A percentile compares a stretch with the other conserved stretches of the same genome.
phyloP scores from a whole-genome alignment of 1,140 invertebrate genomes.

The Drosophila repletoides region DNA sequence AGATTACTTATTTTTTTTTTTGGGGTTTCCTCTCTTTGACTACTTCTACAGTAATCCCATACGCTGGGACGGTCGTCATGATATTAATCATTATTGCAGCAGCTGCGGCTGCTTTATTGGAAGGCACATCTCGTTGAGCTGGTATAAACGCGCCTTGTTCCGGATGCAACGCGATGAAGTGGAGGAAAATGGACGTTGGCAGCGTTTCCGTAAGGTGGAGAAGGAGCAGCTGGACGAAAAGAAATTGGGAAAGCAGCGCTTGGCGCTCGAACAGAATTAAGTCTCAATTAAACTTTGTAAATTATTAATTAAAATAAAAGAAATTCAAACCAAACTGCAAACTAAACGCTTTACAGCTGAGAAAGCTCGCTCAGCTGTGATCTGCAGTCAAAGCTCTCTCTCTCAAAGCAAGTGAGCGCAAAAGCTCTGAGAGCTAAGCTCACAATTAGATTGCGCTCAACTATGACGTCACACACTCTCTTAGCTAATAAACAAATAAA shows the following conservation, averaged over 20 bases:
- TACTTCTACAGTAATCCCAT: constrained; percentile 59
- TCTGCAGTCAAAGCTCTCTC: not conserved
- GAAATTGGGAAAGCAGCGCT: constrained; percentile 55
- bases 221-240: constrained; percentile 70
- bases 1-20: not conserved
- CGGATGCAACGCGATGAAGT: constrained; percentile 66
- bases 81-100: constrained; percentile 76
- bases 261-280: constrained; percentile 25
- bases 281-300: not conserved
- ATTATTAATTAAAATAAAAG: not conserved
- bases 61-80: constrained; percentile 62
- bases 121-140: constrained; percentile 69
- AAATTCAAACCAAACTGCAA: not conserved
- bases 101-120: constrained; percentile 76
- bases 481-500: not conserved
- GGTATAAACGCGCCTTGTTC: constrained; percentile 73
- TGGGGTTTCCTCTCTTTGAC: not conserved
- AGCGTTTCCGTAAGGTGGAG: constrained; percentile 55
- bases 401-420: not conserved
- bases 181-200: constrained; percentile 66
- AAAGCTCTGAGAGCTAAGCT: constrained; percentile 1
- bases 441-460: not conserved
- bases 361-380: not conserved
- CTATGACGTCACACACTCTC: not conserved
- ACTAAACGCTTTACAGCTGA: no score